phyloP scores from a whole-genome alignment of 30 jellyfish, hydroid and myxozoan genomes.

The Aurelia coerulea region DNA sequence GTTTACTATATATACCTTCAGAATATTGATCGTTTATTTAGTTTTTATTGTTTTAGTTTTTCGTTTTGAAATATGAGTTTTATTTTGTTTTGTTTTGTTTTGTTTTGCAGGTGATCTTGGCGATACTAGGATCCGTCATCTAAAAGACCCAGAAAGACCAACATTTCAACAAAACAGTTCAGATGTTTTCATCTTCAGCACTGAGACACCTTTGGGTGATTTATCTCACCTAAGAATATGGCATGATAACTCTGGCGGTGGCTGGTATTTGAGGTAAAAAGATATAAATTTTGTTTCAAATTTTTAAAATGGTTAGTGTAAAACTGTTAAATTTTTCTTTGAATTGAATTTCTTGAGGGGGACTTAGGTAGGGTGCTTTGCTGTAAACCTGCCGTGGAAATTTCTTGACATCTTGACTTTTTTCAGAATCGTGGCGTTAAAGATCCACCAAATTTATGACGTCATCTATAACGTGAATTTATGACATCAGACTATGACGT shows the following conservation, averaged over 20 bases:
- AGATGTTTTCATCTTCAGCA: conserved; percentile 90
- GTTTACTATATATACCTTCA: no score
- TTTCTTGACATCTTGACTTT: no score
- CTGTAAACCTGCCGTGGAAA: no score
- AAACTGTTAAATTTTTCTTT: not conserved
- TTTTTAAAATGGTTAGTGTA: not conserved
- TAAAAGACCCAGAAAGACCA: conserved; percentile 86
- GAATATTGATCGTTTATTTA: no score
- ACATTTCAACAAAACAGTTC: conserved; percentile 88
- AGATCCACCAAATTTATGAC: no score
- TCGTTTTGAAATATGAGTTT: no score
- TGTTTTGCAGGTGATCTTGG: conserved; percentile 77
- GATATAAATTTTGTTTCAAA: not conserved
- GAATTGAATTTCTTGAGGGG: no score
- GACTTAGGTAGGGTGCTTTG: no score
- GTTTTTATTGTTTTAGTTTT: no score
- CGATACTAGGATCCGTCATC: conserved; percentile 80
- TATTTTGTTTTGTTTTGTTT: not conserved
- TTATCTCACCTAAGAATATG: conserved; percentile 85
- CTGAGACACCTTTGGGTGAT: conserved; percentile 87
- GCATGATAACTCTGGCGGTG: conserved; percentile 98
- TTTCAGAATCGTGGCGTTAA: no score
- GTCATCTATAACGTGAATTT: no score
- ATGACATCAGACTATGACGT: no score
- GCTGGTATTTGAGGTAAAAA: conserved; percentile 94